phyloP scores from a whole-genome alignment of 2,797 vertebrate species.

The Octomys mimax region DNA sequence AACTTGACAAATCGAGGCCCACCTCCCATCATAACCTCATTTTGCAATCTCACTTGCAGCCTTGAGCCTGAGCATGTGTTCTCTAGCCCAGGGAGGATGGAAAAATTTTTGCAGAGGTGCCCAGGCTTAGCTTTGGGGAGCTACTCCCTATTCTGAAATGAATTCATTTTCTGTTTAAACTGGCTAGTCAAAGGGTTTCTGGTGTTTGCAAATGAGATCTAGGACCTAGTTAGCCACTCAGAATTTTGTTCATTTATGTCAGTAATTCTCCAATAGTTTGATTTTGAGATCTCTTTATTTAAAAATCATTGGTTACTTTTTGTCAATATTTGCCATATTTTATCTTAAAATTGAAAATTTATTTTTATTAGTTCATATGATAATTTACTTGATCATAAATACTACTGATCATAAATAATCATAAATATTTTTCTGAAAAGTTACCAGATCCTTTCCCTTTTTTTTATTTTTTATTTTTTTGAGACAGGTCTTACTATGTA shows the following conservation, averaged over 20 bases:
- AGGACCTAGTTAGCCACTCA: background rate
- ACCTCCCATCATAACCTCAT: background rate
- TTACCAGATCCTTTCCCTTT: background rate
- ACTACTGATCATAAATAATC: background rate
- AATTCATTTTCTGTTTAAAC: background rate
- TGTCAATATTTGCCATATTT: background rate
- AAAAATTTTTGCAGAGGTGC: background rate
- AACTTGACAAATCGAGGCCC: background rate
- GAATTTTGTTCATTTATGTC: background rate
- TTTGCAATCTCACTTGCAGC: background rate
- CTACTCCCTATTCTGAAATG: background rate
- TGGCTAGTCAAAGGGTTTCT: background rate
- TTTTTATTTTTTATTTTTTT: background rate
- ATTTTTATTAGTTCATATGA: constrained; percentile 13
- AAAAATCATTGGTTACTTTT: background rate
- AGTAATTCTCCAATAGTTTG: background rate
- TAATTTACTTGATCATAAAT: background rate
- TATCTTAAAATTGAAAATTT: background rate
- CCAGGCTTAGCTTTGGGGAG: background rate
- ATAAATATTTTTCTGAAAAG: constrained; percentile 3
- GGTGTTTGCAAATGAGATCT: background rate
- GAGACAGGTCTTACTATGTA: background rate
- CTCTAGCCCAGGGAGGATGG: background rate
- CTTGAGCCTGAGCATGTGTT: background rate
- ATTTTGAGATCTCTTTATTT: background rate